A percentile compares a stretch with the other conserved stretches of the same genome.
Evolutionary conservation across 64 coral and sea anemone species (phyloP).

Genomic region (Hydrozoanthus tunicans): DNA sequence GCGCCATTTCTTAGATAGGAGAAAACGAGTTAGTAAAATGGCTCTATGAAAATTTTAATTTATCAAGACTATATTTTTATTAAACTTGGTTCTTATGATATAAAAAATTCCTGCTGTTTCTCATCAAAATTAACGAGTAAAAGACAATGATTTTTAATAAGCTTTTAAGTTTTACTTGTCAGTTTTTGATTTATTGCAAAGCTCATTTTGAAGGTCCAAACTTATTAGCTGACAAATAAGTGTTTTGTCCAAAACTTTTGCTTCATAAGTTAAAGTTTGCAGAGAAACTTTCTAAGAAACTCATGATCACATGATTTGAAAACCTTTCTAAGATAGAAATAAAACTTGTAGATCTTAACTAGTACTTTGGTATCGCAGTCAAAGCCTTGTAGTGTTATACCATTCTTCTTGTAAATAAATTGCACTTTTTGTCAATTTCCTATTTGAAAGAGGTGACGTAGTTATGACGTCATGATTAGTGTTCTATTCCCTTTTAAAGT

Average conservation of each 20-base stretch:
- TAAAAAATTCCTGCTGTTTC: not conserved
- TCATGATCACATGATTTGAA: too few species aligned
- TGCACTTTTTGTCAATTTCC: not conserved
- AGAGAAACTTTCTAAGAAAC: too few species aligned
- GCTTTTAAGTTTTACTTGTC: not conserved
- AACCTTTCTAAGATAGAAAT: too few species aligned
- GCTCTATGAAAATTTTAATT: too few species aligned
- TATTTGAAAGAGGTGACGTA: not conserved
- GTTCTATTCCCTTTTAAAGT: not conserved
- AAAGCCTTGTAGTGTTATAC: not conserved
- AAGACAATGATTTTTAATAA: not conserved
- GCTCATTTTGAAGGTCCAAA: not conserved
- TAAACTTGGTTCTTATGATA: not conserved
- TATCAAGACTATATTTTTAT: not conserved
- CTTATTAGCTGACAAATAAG: not conserved
- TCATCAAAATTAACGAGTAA: not conserved
- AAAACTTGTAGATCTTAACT: not conserved
- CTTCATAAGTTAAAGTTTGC: too few species aligned
- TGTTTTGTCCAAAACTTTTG: not conserved
- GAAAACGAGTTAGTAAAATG: too few species aligned
- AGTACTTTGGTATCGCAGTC: too few species aligned
- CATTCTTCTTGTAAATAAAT: not conserved
- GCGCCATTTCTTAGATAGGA: too few species aligned
- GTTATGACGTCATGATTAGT: not conserved
- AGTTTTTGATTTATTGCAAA: not conserved